Base-by-base conservation (phyloP, 2,113 vertebrate species). In the Myotis yumanensis region DNA sequence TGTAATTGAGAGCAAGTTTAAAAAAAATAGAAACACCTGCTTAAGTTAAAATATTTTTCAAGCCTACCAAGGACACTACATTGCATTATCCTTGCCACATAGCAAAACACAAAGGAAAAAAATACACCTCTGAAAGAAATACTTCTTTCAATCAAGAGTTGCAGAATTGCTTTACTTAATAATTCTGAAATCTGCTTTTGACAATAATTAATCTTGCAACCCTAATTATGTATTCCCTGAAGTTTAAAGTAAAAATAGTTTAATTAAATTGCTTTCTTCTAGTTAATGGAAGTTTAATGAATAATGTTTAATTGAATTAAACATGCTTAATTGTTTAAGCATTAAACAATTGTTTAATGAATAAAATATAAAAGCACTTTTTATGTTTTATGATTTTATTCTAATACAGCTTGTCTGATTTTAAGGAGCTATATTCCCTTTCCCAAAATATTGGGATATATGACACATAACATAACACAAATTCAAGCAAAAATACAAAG, bases 1-100 rank as follows among this genome's bases (percentile, higher is more conserved):
- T 89, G 73, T 2, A 72, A 90, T 75, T 80, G 87, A 95, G 17
- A 91, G 16, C 6, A 93, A 87, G 37, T 11, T 80, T 76, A 59
- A 11, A 54, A 89, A 76, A 30, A 83, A 48, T 1, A 52, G 62
- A 75, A 77, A 62, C 11, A 48, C 1, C 30, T 80, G 16, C 76
- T 91, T 91, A 93, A 89, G 28, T 40, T 30, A 79, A 93, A 93
- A 18, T 87, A 92, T 66, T 91, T 89, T 92, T 89, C 79, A 90
- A 87, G 15, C 43, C 37, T 84, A 87, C 28, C 59, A 91, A 86
- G 14, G 71, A 72, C 25, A 84, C 14, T 83, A 75, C 46, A 91
- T 15, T 89, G 32, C 37, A 81, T 62, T 96, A 86, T 83, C 46
- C 23, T 22, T 75, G 20, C n/a, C 37, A 93, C 9, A 30, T 3